phyloP scores from a whole-genome alignment of 2,888 invertebrate species.

The Antitype chi region DNA sequence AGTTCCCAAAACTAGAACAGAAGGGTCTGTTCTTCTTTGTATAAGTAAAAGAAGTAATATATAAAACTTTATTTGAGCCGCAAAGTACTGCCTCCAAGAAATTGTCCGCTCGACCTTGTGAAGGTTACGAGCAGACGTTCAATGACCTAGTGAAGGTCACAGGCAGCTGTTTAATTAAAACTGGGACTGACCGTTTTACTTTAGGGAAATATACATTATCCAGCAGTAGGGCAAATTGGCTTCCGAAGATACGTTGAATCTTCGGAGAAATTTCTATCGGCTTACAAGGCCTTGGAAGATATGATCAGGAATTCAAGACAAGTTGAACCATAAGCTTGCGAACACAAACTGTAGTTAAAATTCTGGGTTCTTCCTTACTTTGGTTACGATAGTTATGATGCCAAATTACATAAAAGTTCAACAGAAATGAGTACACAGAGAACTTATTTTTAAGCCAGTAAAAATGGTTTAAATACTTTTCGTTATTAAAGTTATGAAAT shows the following conservation, averaged over 20 bases:
- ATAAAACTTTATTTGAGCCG: neutral
- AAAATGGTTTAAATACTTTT: neutral
- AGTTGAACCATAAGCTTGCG: neutral
- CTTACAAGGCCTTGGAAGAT: neutral
- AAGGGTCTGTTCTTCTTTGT: no score
- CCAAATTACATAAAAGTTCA: constrained; percentile 25
- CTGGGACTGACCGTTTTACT: neutral
- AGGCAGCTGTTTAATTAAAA: neutral
- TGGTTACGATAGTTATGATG: neutral
- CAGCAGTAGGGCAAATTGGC: neutral
- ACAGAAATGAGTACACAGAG: neutral
- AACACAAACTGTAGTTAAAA: constrained; percentile 10
- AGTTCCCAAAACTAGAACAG: neutral
- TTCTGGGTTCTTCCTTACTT: neutral
- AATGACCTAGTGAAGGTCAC: constrained; percentile 24
- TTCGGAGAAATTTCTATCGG: neutral
- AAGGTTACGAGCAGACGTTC: constrained; percentile 23
- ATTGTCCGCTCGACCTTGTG: constrained; percentile 20
- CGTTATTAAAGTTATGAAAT: constrained; percentile 39
- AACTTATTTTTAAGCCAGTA: constrained; percentile 5
- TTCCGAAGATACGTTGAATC: neutral
- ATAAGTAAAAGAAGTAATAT: neutral
- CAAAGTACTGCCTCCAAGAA: neutral
- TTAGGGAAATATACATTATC: neutral
- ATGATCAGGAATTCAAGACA: neutral